These are phyloP conservation scores for Thymelicus sylvestris DNA, from an alignment of 2,888 invertebrate species.

Conservation along the genomic window DNA sequence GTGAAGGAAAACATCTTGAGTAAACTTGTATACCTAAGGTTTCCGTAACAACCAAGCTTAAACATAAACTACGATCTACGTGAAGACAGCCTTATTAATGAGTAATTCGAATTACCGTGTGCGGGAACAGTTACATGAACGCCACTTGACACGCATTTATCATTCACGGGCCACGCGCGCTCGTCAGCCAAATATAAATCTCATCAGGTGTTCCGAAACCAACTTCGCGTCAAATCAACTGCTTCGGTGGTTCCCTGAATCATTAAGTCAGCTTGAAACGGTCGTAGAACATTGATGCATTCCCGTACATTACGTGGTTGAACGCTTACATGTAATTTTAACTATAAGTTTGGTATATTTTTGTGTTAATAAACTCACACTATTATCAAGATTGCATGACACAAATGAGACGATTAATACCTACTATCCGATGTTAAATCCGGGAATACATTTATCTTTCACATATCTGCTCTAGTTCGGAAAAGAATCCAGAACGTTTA, in stretches of 20 bases:
- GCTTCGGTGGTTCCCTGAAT: background rate
- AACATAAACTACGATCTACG: background rate
- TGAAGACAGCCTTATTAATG: slow-evolving; percentile 9
- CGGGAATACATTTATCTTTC: too few species aligned
- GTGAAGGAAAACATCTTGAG: too few species aligned
- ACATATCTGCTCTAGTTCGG: too few species aligned
- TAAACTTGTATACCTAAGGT: too few species aligned
- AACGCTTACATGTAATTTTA: too few species aligned
- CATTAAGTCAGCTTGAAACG: background rate
- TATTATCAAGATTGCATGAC: too few species aligned
- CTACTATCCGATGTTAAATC: too few species aligned
- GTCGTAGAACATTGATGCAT: background rate
- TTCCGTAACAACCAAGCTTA: background rate
- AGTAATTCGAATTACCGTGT: slow-evolving; percentile 10
- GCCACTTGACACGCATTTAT: slow-evolving; percentile 19
- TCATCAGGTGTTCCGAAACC: slow-evolving; percentile 23
- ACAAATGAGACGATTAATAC: too few species aligned
- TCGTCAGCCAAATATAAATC: slow-evolving; percentile 31
- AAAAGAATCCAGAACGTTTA: too few species aligned
- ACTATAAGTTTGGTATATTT: too few species aligned
- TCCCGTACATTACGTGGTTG: too few species aligned
- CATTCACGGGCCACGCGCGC: slow-evolving; percentile 21
- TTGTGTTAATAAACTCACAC: too few species aligned
- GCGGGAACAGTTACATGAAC: background rate
- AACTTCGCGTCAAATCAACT: slow-evolving; percentile 20